These are phyloP conservation scores for Euleptes europaea DNA, from an alignment of 2,113 vertebrate genomes.

Conservation along the genomic window DNA sequence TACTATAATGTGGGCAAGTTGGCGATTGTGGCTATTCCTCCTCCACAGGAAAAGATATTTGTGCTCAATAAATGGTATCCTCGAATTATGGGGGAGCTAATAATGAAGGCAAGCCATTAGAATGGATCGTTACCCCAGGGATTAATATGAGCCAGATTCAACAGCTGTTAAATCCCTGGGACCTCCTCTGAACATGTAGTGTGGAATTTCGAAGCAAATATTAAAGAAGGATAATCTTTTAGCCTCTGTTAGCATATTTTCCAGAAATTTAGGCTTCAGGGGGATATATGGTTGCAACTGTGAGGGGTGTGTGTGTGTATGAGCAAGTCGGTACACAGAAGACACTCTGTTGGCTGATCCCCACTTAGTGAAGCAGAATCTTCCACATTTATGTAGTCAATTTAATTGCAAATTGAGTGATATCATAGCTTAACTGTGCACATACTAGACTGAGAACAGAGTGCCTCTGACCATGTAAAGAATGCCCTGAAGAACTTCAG, in stretches of 20 bases:
- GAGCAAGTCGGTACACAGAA: neutral
- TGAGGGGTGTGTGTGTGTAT: neutral
- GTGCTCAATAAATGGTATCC: neutral
- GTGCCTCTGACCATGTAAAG: neutral
- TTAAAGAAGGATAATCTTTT: neutral
- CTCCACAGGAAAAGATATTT: neutral
- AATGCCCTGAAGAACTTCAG: neutral
- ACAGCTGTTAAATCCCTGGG: no score
- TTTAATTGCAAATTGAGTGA: neutral
- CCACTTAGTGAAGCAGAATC: neutral
- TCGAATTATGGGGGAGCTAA: neutral
- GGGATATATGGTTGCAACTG: neutral
- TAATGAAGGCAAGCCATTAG: neutral
- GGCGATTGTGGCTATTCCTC: neutral
- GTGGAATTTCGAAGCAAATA: neutral
- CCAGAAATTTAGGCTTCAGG: neutral
- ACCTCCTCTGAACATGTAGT: neutral
- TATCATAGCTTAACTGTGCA: no score
- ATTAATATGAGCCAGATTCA: neutral
- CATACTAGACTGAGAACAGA: neutral
- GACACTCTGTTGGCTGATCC: neutral
- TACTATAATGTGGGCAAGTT: neutral
- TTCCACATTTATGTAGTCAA: neutral
- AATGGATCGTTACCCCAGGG: neutral
- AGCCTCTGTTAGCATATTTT: neutral